phyloP scores from a whole-genome alignment of 2,797 vertebrate species.

The Geotrypetes seraphini region DNA sequence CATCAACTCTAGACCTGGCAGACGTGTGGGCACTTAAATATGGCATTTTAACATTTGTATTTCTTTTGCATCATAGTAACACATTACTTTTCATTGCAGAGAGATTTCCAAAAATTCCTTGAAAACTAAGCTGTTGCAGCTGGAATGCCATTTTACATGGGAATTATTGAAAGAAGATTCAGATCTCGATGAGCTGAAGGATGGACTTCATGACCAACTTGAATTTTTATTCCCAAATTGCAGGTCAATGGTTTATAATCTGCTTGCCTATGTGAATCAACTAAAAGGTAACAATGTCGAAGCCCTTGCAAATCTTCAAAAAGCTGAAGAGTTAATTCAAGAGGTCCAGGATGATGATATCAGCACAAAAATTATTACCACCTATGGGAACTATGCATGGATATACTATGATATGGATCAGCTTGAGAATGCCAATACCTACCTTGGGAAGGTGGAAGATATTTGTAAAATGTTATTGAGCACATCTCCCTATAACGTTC shows the following conservation, averaged over 20 bases:
- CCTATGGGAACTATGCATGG: conserved; percentile 61
- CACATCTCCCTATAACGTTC: too few relatives aligned
- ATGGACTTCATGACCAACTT: conserved; percentile 34
- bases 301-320: conserved; percentile 43
- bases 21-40: too few relatives aligned
- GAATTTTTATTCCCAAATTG: conserved; percentile 17
- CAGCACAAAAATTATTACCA: conserved; percentile 46
- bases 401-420: too few relatives aligned
- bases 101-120: conserved; percentile 24
- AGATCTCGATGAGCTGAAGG: conserved; percentile 35
- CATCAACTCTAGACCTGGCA: too few relatives aligned
- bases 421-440: too few relatives aligned
- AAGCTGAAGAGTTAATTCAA: conserved; percentile 40
- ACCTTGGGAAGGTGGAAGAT: too few relatives aligned
- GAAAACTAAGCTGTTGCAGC: conserved; percentile 33
- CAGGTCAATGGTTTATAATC: too few relatives aligned
- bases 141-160: conserved; percentile 73
- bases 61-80: too few relatives aligned
- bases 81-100: conserved; percentile 33
- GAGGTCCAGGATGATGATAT: conserved; percentile 19
- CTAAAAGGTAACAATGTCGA: conserved; percentile 43
- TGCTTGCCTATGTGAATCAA: conserved; percentile 49
- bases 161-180: conserved; percentile 38
- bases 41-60: too few relatives aligned
- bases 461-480: too few relatives aligned